phyloP scores from a whole-genome alignment of 2,113 vertebrate species.

The Chrysochloris asiatica region DNA sequence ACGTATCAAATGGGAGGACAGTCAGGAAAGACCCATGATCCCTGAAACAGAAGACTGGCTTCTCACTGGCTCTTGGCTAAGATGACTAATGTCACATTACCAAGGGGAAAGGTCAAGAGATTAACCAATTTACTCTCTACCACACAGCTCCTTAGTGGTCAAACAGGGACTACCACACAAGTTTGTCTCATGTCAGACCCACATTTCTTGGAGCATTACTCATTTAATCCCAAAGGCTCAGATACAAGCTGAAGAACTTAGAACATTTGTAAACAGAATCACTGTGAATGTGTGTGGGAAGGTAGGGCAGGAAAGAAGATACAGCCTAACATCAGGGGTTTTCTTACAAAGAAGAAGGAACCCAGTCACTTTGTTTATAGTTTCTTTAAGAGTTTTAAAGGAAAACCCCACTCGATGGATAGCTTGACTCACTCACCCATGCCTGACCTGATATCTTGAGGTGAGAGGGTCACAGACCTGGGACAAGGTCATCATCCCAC shows the following conservation, averaged over 20 bases:
- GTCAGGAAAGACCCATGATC: too few species aligned
- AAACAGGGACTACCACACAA: too few species aligned
- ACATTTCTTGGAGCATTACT: too few species aligned
- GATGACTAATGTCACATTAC: too few species aligned
- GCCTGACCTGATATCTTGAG: background rate
- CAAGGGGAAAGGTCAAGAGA: too few species aligned
- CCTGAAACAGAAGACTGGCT: too few species aligned
- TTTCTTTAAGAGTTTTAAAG: background rate
- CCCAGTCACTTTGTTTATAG: background rate
- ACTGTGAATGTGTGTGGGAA: background rate
- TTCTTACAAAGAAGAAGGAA: background rate
- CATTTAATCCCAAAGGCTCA: background rate
- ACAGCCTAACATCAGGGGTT: background rate
- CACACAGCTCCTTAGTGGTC: too few species aligned
- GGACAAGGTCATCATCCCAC: background rate
- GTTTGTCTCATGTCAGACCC: too few species aligned
- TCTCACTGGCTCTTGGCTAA: too few species aligned
- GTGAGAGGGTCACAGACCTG: too few species aligned
- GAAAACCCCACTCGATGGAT: background rate
- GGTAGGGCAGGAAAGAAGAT: background rate
- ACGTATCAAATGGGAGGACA: too few species aligned
- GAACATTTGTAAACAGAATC: background rate
- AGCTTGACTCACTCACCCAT: background rate
- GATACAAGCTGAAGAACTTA: background rate
- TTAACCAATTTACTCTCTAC: too few species aligned